phyloP scores from a whole-genome alignment of 2,888 invertebrate species.

The Drosophila histrio region DNA sequence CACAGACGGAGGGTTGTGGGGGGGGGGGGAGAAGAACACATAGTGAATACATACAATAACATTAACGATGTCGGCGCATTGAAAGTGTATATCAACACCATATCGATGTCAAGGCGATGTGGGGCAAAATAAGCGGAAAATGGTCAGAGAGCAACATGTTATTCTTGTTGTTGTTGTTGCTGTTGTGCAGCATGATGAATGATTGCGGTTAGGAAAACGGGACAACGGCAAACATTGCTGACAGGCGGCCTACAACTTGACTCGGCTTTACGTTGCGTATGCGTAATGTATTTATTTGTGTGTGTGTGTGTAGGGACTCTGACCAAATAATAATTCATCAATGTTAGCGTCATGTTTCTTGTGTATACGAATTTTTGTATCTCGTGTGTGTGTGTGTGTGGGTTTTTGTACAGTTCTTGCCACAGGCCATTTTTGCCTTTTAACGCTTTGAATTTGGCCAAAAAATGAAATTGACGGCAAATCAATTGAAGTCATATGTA shows the following conservation, averaged over 20 bases:
- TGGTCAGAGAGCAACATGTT: constrained; percentile 54
- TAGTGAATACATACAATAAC: constrained; percentile 40
- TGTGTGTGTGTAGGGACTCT: constrained; percentile 3
- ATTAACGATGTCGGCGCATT: constrained; percentile 58
- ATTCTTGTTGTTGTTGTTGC: constrained; percentile 35
- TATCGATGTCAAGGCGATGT: constrained; percentile 65
- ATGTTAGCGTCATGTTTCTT: constrained; percentile 61
- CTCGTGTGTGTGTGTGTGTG: constrained; percentile 22
- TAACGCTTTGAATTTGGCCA: constrained; percentile 36
- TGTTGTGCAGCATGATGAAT: constrained; percentile 67
- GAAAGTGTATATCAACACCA: constrained; percentile 63
- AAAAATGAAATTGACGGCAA: constrained; percentile 75
- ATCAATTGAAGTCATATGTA: constrained; percentile 71
- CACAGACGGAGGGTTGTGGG: background rate
- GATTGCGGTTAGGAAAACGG: constrained; percentile 59
- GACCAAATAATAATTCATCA: constrained; percentile 69
- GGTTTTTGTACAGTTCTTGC: constrained; percentile 25
- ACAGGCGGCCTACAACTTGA: constrained; percentile 56
- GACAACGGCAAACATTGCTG: constrained; percentile 52
- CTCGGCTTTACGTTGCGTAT: constrained; percentile 58
- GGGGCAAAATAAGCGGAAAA: constrained; percentile 59
- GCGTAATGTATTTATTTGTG: constrained; percentile 49
- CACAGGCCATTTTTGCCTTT: constrained; percentile 43
- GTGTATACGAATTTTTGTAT: constrained; percentile 3
- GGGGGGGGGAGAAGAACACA: background rate